Conservation (phyloP, 2,888 invertebrate species). For the Notodonta ziczac region DNA sequence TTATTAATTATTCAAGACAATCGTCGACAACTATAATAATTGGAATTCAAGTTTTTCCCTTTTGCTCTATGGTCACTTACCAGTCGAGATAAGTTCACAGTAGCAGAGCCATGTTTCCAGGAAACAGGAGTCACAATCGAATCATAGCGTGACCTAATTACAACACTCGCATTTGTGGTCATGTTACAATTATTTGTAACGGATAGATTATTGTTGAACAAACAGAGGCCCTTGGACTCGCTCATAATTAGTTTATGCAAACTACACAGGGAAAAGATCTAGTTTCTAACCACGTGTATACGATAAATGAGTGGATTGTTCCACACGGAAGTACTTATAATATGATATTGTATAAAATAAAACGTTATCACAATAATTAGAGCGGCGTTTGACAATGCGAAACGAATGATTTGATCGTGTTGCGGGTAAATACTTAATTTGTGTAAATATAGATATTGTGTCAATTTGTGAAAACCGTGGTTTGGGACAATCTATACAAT, state of each 20-base stretch:
- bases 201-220: slow-evolving; percentile 46
- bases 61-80: slow-evolving; percentile 35
- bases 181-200: slow-evolving; percentile 45
- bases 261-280: slow-evolving; percentile 54
- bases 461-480: neutral
- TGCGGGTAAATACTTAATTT: slow-evolving; percentile 15
- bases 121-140: slow-evolving; percentile 54
- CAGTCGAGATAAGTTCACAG: slow-evolving; percentile 51
- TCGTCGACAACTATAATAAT: slow-evolving; percentile 33
- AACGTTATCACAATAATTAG: slow-evolving; percentile 44
- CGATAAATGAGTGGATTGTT: slow-evolving; percentile 53
- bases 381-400: slow-evolving; percentile 48
- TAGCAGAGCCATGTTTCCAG: slow-evolving; percentile 49
- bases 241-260: slow-evolving; percentile 56
- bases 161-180: slow-evolving; percentile 43
- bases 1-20: slow-evolving; percentile 27
- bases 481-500: neutral
- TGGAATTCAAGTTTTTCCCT: slow-evolving; percentile 43
- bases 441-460: slow-evolving; percentile 13
- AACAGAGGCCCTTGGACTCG: slow-evolving; percentile 46
- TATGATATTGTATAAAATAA: slow-evolving; percentile 35
- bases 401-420: slow-evolving; percentile 44
- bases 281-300: slow-evolving; percentile 61
- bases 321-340: slow-evolving; percentile 41
- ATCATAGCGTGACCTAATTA: slow-evolving; percentile 48